Conservation (phyloP, 2,888 invertebrate species). For the Crossocerus cetratus region DNA sequence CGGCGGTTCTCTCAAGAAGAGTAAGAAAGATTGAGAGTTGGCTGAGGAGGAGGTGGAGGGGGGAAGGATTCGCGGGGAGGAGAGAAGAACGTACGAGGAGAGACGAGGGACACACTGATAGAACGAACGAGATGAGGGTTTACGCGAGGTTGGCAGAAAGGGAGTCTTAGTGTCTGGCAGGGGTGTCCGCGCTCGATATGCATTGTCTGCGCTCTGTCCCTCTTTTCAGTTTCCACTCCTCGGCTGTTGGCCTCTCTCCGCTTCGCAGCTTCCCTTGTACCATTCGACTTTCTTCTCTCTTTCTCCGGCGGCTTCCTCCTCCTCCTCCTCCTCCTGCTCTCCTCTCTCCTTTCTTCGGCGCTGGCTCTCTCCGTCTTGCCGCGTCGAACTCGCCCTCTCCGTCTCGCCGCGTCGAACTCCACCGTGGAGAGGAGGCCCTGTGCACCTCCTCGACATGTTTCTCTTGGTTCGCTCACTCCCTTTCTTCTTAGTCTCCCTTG, state of each 20-base stretch:
- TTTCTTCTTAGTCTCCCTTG: no score
- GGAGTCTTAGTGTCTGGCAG: constrained; percentile 16
- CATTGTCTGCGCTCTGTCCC: constrained; percentile 52
- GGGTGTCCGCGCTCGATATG: constrained; percentile 54
- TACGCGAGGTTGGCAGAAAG: constrained; percentile 10
- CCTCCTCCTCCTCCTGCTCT: constrained; percentile 24
- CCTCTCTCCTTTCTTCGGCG: constrained; percentile 13
- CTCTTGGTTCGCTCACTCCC: no score
- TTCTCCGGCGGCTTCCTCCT: not conserved
- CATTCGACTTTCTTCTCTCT: constrained; percentile 3
- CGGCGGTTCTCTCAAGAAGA: constrained; percentile 13
- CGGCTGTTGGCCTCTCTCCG: constrained; percentile 4
- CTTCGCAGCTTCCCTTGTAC: constrained; percentile 5
- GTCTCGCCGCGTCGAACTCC: not conserved
- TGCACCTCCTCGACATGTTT: no score
- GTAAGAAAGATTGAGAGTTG: constrained; percentile 21
- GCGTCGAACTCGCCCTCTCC: constrained; percentile 15
- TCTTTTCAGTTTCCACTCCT: constrained; percentile 44
- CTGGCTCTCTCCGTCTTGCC: constrained; percentile 25
- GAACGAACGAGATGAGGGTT: constrained; percentile 5
- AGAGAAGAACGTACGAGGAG: no score
- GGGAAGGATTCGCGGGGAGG: constrained; percentile 9
- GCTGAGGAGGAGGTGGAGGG: no score
- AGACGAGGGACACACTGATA: not conserved
- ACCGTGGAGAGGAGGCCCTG: no score